These are phyloP conservation scores for Cherax quadricarinatus DNA, from an alignment of 1,140 invertebrate species.

Conservation along the genomic window DNA sequence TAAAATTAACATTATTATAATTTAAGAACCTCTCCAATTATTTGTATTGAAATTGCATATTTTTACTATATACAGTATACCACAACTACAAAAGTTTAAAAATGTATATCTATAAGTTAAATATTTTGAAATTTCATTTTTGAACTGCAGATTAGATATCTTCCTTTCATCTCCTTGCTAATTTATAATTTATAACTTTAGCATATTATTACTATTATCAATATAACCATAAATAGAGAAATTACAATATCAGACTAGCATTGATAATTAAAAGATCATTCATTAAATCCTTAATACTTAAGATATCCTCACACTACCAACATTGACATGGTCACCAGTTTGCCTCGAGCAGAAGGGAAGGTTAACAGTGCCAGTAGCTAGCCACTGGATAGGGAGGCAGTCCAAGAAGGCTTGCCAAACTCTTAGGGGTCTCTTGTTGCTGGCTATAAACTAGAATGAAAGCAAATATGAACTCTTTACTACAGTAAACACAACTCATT, in stretches of 20 bases:
- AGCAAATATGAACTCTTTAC: background rate
- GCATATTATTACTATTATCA: constrained; percentile 22
- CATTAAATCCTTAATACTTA: constrained; percentile 3
- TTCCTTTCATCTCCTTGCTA: background rate
- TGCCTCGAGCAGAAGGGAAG: constrained; percentile 17
- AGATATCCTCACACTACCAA: background rate
- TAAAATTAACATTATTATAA: background rate
- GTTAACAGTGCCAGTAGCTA: constrained; percentile 26
- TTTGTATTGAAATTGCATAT: background rate
- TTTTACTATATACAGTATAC: too few species aligned
- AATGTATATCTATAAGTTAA: background rate
- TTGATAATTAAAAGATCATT: constrained; percentile 36
- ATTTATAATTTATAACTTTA: constrained; percentile 30
- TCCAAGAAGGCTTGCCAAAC: constrained; percentile 12
- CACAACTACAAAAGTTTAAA: too few species aligned
- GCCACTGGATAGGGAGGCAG: constrained; percentile 12
- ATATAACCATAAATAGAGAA: constrained; percentile 36
- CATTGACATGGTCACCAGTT: constrained; percentile 10
- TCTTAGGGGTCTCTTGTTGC: constrained; percentile 3
- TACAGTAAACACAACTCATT: background rate
- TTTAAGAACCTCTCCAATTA: background rate
- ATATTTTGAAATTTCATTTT: background rate
- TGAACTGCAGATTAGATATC: background rate
- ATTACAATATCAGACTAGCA: constrained; percentile 39
- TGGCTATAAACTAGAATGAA: background rate